Evolutionary conservation across 2,888 invertebrate species (phyloP).

Genomic region (Andrena marginata): DNA sequence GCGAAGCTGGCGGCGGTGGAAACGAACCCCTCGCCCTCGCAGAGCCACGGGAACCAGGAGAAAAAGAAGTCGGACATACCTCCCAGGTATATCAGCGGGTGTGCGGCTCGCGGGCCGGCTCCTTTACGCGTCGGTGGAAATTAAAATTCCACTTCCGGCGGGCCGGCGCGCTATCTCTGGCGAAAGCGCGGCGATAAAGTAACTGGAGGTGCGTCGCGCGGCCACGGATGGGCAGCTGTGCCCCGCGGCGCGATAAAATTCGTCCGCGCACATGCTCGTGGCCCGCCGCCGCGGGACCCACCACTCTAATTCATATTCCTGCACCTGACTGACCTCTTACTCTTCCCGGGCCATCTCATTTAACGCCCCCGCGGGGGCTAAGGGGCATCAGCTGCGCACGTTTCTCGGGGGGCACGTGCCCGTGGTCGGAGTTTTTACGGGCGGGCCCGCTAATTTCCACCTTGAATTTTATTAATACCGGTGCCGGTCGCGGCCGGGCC

Average conservation of each 20-base stretch:
- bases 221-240: constrained; percentile 55
- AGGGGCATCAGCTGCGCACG: constrained; percentile 57
- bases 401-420: constrained; percentile 64
- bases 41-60: not conserved
- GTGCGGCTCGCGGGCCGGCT: constrained; percentile 15
- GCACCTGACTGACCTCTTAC: constrained; percentile 84
- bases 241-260: constrained; percentile 65
- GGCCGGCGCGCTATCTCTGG: constrained; percentile 35
- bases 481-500: constrained; percentile 23
- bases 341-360: constrained; percentile 81
- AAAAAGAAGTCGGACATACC: constrained; percentile 1
- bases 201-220: constrained; percentile 45
- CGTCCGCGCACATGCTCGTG: constrained; percentile 64
- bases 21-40: not conserved
- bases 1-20: not conserved
- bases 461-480: constrained; percentile 81
- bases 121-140: constrained; percentile 33
- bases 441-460: constrained; percentile 79
- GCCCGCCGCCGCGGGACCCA: constrained; percentile 55
- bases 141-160: constrained; percentile 59
- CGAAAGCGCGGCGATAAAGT: constrained; percentile 57
- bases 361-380: constrained; percentile 83
- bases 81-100: constrained; percentile 36
- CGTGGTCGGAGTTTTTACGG: constrained; percentile 72
- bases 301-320: constrained; percentile 80